These are phyloP conservation scores for Menidia menidia DNA, from an alignment of 2,797 vertebrate genomes.

Conservation along the genomic window DNA sequence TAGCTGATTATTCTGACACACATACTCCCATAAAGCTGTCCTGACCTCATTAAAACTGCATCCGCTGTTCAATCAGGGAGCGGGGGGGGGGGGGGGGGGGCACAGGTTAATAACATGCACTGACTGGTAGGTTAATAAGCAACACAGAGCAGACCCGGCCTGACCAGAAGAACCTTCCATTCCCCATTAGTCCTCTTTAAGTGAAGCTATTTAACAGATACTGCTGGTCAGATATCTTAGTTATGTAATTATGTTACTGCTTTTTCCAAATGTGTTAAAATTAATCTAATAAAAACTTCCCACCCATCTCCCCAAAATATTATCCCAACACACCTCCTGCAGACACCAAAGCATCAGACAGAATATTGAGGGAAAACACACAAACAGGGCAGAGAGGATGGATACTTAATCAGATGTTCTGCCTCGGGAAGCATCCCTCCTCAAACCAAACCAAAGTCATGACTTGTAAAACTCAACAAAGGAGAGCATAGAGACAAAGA, in stretches of 20 bases:
- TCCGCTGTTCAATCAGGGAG: slow-evolving; percentile 18
- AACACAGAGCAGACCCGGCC: slow-evolving; percentile 59
- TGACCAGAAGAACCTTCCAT: slow-evolving; percentile 9
- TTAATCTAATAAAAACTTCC: background rate
- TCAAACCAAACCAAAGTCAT: slow-evolving; percentile 66
- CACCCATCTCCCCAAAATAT: slow-evolving; percentile 18
- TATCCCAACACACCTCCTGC: slow-evolving; percentile 82
- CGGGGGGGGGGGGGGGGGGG: background rate
- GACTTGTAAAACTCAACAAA: slow-evolving; percentile 49
- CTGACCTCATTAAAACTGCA: slow-evolving; percentile 7
- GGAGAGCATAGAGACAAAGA: slow-evolving; percentile 55
- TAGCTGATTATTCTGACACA: background rate
- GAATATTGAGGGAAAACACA: slow-evolving; percentile 70
- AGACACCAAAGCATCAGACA: slow-evolving; percentile 75
- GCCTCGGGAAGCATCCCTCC: slow-evolving; percentile 1
- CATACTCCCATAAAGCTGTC: background rate
- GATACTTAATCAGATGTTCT: slow-evolving; percentile 51
- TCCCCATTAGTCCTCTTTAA: background rate
- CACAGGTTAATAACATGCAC: slow-evolving; percentile 61
- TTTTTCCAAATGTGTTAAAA: no score
- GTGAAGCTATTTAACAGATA: background rate
- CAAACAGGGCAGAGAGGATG: slow-evolving; percentile 67
- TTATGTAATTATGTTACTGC: no score
- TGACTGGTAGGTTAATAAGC: slow-evolving; percentile 68
- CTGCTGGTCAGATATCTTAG: no score